phyloP scores from a whole-genome alignment of 1,140 invertebrate genomes.

The Gonatopus flavifemur region DNA sequence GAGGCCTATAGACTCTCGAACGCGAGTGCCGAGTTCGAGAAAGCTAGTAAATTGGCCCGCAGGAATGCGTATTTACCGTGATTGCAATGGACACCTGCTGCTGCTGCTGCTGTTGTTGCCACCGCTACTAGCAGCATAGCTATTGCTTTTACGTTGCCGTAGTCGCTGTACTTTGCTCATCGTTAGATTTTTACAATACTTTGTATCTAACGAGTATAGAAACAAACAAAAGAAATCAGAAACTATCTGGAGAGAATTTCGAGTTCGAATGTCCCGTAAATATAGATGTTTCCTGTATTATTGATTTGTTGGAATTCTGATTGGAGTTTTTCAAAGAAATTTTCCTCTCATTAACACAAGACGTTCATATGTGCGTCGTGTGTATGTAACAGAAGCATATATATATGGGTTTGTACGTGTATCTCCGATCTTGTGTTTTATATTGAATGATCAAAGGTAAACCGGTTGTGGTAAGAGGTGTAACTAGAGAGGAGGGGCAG shows the following conservation, averaged over 20 bases:
- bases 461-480: conserved; percentile 39
- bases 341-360: too few relatives aligned
- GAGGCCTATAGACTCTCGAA: neutral
- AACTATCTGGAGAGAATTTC: too few relatives aligned
- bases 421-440: conserved; percentile 39
- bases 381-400: conserved; percentile 4
- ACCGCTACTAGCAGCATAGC: too few relatives aligned
- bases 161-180: too few relatives aligned
- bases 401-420: conserved; percentile 21
- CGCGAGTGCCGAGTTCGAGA: conserved; percentile 34
- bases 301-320: too few relatives aligned
- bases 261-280: too few relatives aligned
- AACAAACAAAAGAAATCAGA: too few relatives aligned
- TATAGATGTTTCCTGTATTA: too few relatives aligned
- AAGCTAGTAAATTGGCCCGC: conserved; percentile 46
- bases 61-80: conserved; percentile 46
- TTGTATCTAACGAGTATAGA: too few relatives aligned
- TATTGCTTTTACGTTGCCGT: too few relatives aligned
- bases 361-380: neutral
- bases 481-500: conserved; percentile 16
- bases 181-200: too few relatives aligned
- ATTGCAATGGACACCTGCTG: conserved; percentile 44
- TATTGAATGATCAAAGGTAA: conserved; percentile 51
- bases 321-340: too few relatives aligned
- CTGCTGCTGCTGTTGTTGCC: conserved; percentile 1